Evolutionary conservation across 2,888 invertebrate genomes (phyloP), one percentile per base, ranked within the genome.

Genomic region (Dynastes hyllus): DNA sequence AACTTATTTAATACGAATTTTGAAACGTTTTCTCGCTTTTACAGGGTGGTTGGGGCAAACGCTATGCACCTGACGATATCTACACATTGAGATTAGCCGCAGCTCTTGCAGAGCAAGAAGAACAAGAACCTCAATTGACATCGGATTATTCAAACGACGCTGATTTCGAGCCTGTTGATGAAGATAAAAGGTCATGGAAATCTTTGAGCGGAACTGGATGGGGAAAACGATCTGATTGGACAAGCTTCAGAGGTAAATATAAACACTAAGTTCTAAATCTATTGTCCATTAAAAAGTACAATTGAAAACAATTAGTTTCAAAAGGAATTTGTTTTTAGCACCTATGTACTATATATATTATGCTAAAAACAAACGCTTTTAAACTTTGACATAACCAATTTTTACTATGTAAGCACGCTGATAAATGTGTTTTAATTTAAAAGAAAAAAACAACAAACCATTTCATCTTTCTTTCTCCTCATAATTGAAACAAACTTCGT

Each of bases 191-290:
- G 79, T 92, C 92, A 70, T 94, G 94, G 94, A 92, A 92, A 76
- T 91, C 92, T 65, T 91, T 94, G 86, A 92, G 92, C 86, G 93
- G 85, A 13, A 92, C 86, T n/a, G 92, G 93, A 22, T 95, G 94
- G 94, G 95, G 94, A 84, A 95, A 95, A 89, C 90, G 94, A 78
- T 92, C 93, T 4, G 91, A 91, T 73, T 92, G 92, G 92, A 91
- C 91, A 80, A 92, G 91, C 86, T 91, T 92, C 84, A 88, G 91
- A 86, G 92, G 91, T 91, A 82, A 83, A 29, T 53, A 37, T 37
- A 37, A 37, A 37, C 32, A 5, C 53, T 85, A 78, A 61, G 6
- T 45, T 11, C 11, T 22, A 22, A 45, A 45, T 45, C 45, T 8
- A 11, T 45, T 11, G 8, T 45, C 45, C 45, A 45, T 45, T 45